phyloP scores from a whole-genome alignment of 92 coral and sea anemone genomes.

The Umimayanthus kanabou region DNA sequence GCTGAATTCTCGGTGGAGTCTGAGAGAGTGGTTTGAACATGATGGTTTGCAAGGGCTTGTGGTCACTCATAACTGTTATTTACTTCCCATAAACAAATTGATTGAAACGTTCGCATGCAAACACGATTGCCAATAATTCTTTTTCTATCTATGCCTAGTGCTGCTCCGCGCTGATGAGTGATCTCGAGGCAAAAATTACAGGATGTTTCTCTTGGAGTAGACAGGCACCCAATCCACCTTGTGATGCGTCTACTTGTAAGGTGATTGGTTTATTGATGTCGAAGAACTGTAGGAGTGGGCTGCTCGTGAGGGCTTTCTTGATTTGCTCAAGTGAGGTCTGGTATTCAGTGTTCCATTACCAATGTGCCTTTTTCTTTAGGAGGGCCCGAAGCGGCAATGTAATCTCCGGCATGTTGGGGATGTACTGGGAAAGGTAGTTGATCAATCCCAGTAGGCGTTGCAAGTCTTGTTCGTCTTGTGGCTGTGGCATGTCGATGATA shows the following conservation, averaged over 20 bases:
- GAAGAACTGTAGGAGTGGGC: too few species aligned
- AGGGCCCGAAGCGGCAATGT: slow-evolving; percentile 33
- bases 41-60: slow-evolving; percentile 52
- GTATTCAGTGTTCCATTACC: slow-evolving; percentile 10
- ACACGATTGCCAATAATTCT: slow-evolving; percentile 51
- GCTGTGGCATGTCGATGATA: slow-evolving; percentile 30
- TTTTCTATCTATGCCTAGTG: slow-evolving; percentile 55
- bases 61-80: slow-evolving; percentile 48
- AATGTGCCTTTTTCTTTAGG: slow-evolving; percentile 43
- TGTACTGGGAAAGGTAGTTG: neutral
- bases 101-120: slow-evolving; percentile 51
- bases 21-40: slow-evolving; percentile 37
- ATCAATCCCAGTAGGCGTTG: slow-evolving; percentile 42
- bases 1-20: slow-evolving; percentile 48
- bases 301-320: too few species aligned
- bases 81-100: slow-evolving; percentile 47
- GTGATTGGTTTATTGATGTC: slow-evolving; percentile 25
- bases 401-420: slow-evolving; percentile 20
- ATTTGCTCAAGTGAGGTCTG: too few species aligned
- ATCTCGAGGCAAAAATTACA: slow-evolving; percentile 48
- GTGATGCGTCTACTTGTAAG: slow-evolving; percentile 54
- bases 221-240: slow-evolving; percentile 49
- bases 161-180: slow-evolving; percentile 44
- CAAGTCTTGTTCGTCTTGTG: slow-evolving; percentile 25
- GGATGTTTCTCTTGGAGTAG: slow-evolving; percentile 51